Base-by-base conservation (phyloP, 2,797 vertebrate genomes). In the Ispidina lecontei region DNA sequence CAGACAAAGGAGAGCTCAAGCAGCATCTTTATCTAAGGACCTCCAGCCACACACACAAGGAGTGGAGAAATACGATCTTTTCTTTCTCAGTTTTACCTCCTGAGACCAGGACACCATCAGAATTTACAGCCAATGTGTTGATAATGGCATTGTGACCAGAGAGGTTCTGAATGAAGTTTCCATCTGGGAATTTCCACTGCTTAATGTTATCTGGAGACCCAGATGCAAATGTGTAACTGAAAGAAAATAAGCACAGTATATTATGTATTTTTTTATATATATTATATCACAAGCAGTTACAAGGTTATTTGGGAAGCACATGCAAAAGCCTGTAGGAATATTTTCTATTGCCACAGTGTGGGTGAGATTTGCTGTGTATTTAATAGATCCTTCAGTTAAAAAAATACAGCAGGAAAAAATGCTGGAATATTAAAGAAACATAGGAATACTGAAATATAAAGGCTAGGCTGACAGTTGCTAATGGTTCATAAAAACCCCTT, bases 181-280 rank as follows among this genome's bases (percentile, higher is more conserved):
- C 99, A 74, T 99, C 99, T 15, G 99, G 99, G 96, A 99, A 99
- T 97, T 98, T 99, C 99, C 99, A 99, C 96, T 99, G 99, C 54
- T 99, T 99, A 97, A 99, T 99, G 96, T 99, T 99, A 97, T 99
- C 99, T n/a, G 99, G 99, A 91, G 99, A 99, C 80, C 99, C 99
- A 71, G 99, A 99, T 10, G 99, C 99, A 97, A 99, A 99, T 0
- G 99, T 99, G 91, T 99, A 99, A 97, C 99, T 99, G 96, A 87
- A 98, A 97, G 33, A 96, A 96, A 73, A 95, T 54, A 70, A 80
- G 72, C 7, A 90, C 16, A 65, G 17, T 56, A n/a, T 19, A 58
- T 65, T 76, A 58, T 44, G 84, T 25, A 25, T 23, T 44, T 7
- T 25, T 47, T 5, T 47, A 47, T 47, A 35, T 37, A 37, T 35